A percentile compares a stretch with the other conserved stretches of the same genome.
phyloP scores from a whole-genome alignment of 2,888 invertebrate species.

The Plusia festucae region DNA sequence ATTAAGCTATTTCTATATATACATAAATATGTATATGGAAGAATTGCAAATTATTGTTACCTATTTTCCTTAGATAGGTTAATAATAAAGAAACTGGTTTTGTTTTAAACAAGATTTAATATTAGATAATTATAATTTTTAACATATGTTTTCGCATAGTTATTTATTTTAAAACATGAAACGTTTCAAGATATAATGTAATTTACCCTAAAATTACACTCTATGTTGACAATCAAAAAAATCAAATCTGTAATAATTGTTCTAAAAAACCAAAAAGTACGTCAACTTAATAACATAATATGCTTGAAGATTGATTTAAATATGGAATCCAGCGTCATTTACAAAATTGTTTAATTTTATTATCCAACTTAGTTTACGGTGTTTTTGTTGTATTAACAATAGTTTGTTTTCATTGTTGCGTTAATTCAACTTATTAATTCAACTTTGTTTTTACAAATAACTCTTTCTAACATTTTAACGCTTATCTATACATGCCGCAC shows the following conservation, averaged over 20 bases:
- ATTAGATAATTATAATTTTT: too few relatives aligned
- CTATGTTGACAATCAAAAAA: neutral
- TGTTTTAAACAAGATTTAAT: too few relatives aligned
- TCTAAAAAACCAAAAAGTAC: neutral
- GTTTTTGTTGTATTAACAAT: neutral
- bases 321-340: neutral
- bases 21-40: too few relatives aligned
- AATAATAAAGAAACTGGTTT: too few relatives aligned
- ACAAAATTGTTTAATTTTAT: slow-evolving; percentile 5
- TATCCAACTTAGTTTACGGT: neutral
- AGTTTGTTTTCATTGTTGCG: neutral
- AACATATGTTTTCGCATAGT: too few relatives aligned
- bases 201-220: too few relatives aligned
- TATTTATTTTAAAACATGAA: too few relatives aligned
- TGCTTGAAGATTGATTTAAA: neutral
- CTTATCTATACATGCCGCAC: neutral
- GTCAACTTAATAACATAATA: neutral
- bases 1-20: too few relatives aligned
- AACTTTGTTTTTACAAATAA: neutral
- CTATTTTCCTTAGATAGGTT: too few relatives aligned
- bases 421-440: neutral
- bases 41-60: too few relatives aligned
- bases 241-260: neutral
- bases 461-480: too few relatives aligned
- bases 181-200: too few relatives aligned